phyloP scores from a whole-genome alignment of 2,797 vertebrate species.

The Phrynocephalus vlangalii region DNA sequence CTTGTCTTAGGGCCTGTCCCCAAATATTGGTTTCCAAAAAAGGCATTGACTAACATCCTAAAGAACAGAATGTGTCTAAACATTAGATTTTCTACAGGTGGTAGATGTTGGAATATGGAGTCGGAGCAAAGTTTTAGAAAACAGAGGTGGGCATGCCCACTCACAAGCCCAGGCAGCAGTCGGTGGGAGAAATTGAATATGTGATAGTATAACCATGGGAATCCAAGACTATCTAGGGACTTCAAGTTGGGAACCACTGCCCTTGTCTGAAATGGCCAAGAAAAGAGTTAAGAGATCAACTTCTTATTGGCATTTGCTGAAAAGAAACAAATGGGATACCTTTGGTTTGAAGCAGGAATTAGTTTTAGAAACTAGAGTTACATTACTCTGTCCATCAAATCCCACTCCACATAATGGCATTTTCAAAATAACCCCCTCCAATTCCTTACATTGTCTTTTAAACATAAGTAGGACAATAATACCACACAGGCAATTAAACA shows the following conservation, averaged over 20 bases:
- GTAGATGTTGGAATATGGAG: too few species aligned
- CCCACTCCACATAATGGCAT: neutral
- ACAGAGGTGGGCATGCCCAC: neutral
- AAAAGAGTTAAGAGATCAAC: neutral
- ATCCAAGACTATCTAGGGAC: too few species aligned
- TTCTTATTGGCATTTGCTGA: neutral
- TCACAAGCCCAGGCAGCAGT: too few species aligned
- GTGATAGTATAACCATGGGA: neutral
- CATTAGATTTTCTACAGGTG: too few species aligned
- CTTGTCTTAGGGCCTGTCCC: neutral
- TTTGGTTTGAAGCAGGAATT: constrained; percentile 2
- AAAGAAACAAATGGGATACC: neutral
- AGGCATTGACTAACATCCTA: neutral
- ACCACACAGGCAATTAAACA: constrained; percentile 27
- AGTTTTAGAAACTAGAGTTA: neutral
- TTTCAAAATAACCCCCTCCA: constrained; percentile 28
- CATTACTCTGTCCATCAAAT: neutral
- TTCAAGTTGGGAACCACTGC: too few species aligned
- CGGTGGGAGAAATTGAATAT: neutral
- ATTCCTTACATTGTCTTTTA: constrained; percentile 13
- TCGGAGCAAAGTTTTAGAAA: too few species aligned
- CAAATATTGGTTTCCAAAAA: neutral
- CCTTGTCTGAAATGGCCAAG: neutral
- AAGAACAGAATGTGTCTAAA: neutral
- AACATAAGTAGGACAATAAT: constrained; percentile 29